Conservation (phyloP, 2,797 vertebrate genomes). For the Sciurus carolinensis region DNA sequence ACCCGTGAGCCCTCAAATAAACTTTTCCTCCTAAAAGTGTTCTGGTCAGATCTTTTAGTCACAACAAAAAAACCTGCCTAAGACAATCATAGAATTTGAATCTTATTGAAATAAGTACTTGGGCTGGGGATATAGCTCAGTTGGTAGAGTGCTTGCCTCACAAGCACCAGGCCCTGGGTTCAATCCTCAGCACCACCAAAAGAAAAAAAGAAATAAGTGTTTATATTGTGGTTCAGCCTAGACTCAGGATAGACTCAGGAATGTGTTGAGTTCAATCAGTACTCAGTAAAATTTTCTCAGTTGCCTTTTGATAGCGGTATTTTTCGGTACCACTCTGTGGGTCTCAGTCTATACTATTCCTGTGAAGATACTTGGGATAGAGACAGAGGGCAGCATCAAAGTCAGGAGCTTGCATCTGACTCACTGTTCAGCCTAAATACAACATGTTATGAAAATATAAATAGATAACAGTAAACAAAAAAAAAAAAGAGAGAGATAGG, state of each 20-base stretch:
- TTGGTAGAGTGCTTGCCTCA: too few relatives aligned
- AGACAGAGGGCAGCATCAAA: fast-evolving
- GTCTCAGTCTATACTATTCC: fast-evolving
- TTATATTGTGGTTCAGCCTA: background rate
- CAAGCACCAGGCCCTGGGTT: too few relatives aligned
- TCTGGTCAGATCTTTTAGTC: too few relatives aligned
- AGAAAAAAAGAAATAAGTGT: background rate
- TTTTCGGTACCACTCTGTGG: background rate
- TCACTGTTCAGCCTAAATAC: background rate
- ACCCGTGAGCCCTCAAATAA: too few relatives aligned
- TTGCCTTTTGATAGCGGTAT: background rate
- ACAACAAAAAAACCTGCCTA: too few relatives aligned
- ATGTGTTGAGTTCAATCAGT: background rate
- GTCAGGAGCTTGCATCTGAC: background rate
- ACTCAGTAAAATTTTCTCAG: background rate
- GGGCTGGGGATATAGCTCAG: too few relatives aligned
- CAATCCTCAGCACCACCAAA: too few relatives aligned
- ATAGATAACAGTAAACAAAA: background rate
- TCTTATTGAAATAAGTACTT: background rate
- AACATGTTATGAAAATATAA: background rate
- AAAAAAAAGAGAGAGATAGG: background rate
- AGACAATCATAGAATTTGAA: background rate
- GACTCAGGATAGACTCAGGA: background rate
- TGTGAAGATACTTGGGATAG: fast-evolving
- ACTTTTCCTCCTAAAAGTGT: too few relatives aligned